These are phyloP conservation scores for Andrena hattorfiana DNA, from an alignment of 2,888 invertebrate genomes.

Conservation along the genomic window DNA sequence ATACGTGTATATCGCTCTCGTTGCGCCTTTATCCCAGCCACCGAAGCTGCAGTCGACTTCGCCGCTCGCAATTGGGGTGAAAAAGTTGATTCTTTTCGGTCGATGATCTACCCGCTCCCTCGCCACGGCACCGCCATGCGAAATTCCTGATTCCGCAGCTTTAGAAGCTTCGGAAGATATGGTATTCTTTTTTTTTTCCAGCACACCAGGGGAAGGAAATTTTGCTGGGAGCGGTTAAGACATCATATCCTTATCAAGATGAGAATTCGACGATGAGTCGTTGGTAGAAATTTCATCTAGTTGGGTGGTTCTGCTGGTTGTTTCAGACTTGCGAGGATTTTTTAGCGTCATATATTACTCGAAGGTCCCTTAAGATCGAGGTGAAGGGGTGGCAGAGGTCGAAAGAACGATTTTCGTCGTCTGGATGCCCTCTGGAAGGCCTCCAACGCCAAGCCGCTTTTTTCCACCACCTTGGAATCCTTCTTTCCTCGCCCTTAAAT, in stretches of 20 bases:
- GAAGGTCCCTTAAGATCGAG: not conserved
- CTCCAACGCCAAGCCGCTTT: constrained; percentile 21
- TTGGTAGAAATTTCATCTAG: no score
- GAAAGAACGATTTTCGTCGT: constrained; percentile 38
- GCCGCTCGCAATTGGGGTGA: constrained; percentile 16
- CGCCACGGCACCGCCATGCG: no score
- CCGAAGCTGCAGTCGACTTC: constrained; percentile 15
- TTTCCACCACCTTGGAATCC: not conserved
- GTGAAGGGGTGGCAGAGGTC: constrained; percentile 33
- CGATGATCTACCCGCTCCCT: not conserved
- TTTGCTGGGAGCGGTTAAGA: no score
- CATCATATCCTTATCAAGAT: no score
- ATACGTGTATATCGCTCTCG: constrained; percentile 25
- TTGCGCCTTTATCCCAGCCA: constrained; percentile 41
- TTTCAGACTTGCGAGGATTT: constrained; percentile 4
- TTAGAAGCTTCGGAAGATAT: no score
- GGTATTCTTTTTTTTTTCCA: no score
- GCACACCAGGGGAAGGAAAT: no score
- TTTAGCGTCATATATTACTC: not conserved
- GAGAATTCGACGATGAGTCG: no score
- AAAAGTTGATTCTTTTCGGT: constrained; percentile 36
- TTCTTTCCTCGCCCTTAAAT: not conserved
- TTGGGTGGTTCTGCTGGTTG: no score
- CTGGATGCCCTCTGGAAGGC: constrained; percentile 39
- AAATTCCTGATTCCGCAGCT: no score